Base-by-base conservation (phyloP, 2,113 vertebrate species). In the Gambusia holbrooki region DNA sequence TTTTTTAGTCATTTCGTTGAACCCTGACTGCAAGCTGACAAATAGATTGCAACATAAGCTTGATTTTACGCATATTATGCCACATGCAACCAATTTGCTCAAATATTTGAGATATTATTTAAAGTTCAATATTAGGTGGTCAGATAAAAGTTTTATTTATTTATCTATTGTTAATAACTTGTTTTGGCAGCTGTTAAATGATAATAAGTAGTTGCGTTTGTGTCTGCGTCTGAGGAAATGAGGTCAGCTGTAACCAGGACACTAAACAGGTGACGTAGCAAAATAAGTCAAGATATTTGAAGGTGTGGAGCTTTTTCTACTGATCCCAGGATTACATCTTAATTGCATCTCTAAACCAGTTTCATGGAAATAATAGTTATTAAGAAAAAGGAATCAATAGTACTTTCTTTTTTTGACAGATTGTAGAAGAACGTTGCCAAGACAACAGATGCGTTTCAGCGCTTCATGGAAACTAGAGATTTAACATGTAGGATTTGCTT, bases 171-270 rank as follows among this genome's bases (percentile, higher is more conserved):
- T 48, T 19, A 48, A 48, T 19, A 48, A 48, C 45, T 48, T 48
- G 45, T 5, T 19, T 17, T 48, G 45, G 5, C 45, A 48, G 4
- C 5, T 48, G 45, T 48, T 19, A 71, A 74, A 72, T 79, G 79
- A 76, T 84, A 1, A 15, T 78, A 87, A 75, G 15, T 74, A 66
- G 82, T 76, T 84, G 78, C 62, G 80, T 58, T 42, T 51, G 61
- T 2, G 69, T 51, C 68, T 60, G 22, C 0, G 27, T 22, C 29
- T 17, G 3, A 25, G 48, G 5, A 9, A 58, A 58, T n/a, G 22
- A 58, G 51, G 51, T 58, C 22, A 58, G 51, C 51, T n/a, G 22
- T 58, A 58, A 58, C 9, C 51, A 22, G 51, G 51, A 58, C 51
- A n/a, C 22, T 2, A 58, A 58, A n/a, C 17, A n/a, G 51, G 25